phyloP scores from a whole-genome alignment of 1,140 invertebrate species.

The Drosophila kurseongensis region DNA sequence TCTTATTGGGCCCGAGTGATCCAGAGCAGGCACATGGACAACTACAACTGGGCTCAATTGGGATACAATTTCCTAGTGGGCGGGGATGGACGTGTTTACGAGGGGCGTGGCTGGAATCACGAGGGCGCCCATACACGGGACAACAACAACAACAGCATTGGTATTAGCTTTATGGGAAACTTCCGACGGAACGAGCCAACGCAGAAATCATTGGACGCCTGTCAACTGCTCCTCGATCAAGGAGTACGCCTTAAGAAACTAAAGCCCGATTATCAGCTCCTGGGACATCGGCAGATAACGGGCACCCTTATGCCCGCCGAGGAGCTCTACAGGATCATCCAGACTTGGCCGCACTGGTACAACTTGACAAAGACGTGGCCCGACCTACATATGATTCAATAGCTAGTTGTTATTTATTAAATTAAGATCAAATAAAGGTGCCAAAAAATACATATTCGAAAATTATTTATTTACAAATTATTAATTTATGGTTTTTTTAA shows the following conservation, averaged over 20 bases:
- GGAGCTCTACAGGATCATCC: slow-evolving; percentile 86
- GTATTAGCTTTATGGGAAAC: slow-evolving; percentile 89
- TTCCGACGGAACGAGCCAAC: slow-evolving; percentile 86
- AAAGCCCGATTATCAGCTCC: slow-evolving; percentile 86
- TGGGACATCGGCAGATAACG: slow-evolving; percentile 88
- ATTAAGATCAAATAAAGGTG: slow-evolving; percentile 28
- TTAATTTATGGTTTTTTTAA: not conserved
- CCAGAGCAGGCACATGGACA: slow-evolving; percentile 87
- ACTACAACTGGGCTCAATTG: slow-evolving; percentile 88
- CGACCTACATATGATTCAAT: slow-evolving; percentile 21
- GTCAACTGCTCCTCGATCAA: slow-evolving; percentile 87
- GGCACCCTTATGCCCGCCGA: slow-evolving; percentile 87
- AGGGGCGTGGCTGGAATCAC: slow-evolving; percentile 87
- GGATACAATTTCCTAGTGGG: slow-evolving; percentile 86
- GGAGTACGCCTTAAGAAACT: slow-evolving; percentile 87
- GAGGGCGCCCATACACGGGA: slow-evolving; percentile 86
- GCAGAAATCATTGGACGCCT: slow-evolving; percentile 86
- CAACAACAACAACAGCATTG: slow-evolving; percentile 86
- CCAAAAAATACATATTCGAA: not conserved
- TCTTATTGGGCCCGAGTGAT: slow-evolving; percentile 85
- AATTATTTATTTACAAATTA: not conserved
- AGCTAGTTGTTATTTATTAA: not conserved
- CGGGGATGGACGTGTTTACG: slow-evolving; percentile 87
- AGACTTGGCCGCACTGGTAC: slow-evolving; percentile 86
- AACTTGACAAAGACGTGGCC: slow-evolving; percentile 21